Evolutionary conservation across 2,797 vertebrate genomes (phyloP).

Genomic region (Ibycter americanus): DNA sequence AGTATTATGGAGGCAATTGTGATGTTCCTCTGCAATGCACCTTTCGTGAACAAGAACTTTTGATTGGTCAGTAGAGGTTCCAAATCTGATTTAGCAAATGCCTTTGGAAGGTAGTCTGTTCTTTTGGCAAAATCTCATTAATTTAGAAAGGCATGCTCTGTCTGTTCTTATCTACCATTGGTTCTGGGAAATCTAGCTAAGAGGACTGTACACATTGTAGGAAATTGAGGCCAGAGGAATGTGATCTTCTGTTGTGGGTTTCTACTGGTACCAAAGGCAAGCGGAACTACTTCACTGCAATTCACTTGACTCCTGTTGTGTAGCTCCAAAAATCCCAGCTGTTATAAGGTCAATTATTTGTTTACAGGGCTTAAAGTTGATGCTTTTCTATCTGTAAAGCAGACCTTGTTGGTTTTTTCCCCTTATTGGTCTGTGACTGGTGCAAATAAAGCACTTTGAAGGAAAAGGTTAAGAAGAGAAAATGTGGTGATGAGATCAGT

Average conservation of each 20-base stretch:
- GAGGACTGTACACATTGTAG: neutral
- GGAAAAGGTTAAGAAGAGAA: neutral
- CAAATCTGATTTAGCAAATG: neutral
- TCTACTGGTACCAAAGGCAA: neutral
- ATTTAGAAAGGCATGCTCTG: neutral
- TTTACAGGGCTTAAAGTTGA: neutral
- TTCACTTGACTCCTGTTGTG: neutral
- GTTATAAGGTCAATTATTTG: neutral
- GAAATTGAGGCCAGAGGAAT: neutral
- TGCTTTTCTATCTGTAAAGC: neutral
- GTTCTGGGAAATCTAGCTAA: neutral
- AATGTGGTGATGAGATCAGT: neutral
- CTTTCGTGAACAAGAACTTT: neutral
- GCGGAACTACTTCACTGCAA: neutral
- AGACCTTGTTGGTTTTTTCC: neutral
- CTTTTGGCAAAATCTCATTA: neutral
- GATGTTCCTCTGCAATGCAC: neutral
- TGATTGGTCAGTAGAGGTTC: neutral
- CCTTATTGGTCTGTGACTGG: neutral
- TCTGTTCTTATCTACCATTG: neutral
- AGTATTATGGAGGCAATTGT: neutral
- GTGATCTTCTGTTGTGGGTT: neutral
- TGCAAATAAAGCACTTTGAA: neutral
- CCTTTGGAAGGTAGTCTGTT: neutral
- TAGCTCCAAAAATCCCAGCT: neutral